Percentiles rank a stretch among this genome's conserved stretches.
phyloP scores from a whole-genome alignment of 2,888 invertebrate genomes.

The Nomada ferruginata region DNA sequence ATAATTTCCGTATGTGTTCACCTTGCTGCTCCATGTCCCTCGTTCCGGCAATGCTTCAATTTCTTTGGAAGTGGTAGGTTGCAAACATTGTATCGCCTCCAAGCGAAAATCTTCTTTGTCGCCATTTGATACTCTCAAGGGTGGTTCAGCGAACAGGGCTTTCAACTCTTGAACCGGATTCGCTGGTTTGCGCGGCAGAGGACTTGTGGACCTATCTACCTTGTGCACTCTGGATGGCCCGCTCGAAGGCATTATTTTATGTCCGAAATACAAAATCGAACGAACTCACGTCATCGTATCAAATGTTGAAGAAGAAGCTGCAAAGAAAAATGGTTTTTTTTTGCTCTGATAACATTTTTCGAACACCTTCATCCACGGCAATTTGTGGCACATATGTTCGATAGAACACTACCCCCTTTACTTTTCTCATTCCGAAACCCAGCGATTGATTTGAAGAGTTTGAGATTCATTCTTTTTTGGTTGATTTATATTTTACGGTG shows the following conservation, averaged over 20 bases:
- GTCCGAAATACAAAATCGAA: slow-evolving; percentile 33
- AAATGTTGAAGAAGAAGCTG: slow-evolving; percentile 30
- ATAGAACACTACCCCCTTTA: too few species aligned
- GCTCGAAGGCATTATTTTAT: slow-evolving; percentile 77
- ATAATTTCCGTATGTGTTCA: slow-evolving; percentile 36
- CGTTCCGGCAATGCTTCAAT: slow-evolving; percentile 73
- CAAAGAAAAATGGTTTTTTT: not conserved
- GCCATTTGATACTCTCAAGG: slow-evolving; percentile 63
- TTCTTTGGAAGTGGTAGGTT: slow-evolving; percentile 62
- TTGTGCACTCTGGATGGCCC: slow-evolving; percentile 71
- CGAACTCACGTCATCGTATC: slow-evolving; percentile 76
- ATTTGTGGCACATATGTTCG: too few species aligned
- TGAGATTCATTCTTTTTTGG: not conserved
- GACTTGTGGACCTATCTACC: slow-evolving; percentile 80
- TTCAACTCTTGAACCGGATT: slow-evolving; percentile 79
- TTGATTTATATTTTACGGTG: not conserved
- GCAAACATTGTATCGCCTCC: slow-evolving; percentile 75
- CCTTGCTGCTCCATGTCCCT: slow-evolving; percentile 82
- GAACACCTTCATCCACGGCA: not conserved
- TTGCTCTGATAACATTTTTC: not conserved
- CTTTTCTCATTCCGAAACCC: not conserved
- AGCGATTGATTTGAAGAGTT: too few species aligned
- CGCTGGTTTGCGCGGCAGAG: slow-evolving; percentile 72
- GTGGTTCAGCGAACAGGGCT: slow-evolving; percentile 76
- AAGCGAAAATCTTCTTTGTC: slow-evolving; percentile 75